Conservation (phyloP, 2,888 invertebrate species). For the Parasteatoda lunata region DNA sequence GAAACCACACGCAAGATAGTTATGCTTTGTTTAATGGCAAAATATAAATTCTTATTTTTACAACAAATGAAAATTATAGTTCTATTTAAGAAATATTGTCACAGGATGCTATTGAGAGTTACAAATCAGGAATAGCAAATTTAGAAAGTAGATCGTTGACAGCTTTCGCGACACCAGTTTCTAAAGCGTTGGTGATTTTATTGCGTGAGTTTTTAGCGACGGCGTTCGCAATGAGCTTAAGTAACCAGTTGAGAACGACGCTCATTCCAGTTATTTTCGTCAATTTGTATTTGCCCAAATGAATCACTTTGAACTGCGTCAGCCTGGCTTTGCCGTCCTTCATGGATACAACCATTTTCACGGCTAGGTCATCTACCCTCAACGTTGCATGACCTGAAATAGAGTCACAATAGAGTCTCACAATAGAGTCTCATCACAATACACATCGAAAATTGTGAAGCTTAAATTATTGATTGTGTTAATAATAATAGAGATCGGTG, state of each 20-base stretch:
- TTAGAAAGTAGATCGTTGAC: conserved; percentile 40
- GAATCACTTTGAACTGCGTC: conserved; percentile 43
- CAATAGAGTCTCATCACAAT: too few species aligned
- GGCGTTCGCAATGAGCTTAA: conserved; percentile 57
- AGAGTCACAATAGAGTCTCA: not conserved
- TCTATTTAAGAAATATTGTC: too few species aligned
- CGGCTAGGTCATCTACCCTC: conserved; percentile 41
- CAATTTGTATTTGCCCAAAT: conserved; percentile 58
- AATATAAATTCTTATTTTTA: too few species aligned
- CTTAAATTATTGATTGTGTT: too few species aligned
- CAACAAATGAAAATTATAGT: too few species aligned
- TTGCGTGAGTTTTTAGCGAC: conserved; percentile 43
- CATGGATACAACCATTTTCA: conserved; percentile 45
- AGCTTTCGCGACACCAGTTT: conserved; percentile 52
- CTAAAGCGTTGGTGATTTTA: conserved; percentile 58
- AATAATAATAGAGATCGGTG: too few species aligned
- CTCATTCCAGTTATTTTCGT: conserved; percentile 64
- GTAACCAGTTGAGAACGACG: conserved; percentile 60
- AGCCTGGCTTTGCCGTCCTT: conserved; percentile 52
- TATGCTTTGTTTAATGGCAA: too few species aligned
- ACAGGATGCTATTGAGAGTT: too few species aligned
- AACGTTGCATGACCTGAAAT: conserved; percentile 50
- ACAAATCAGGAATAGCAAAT: too few species aligned
- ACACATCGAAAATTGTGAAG: too few species aligned
- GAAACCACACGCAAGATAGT: too few species aligned